Conservation (phyloP, 1,140 invertebrate species). For the Euura lappo region DNA sequence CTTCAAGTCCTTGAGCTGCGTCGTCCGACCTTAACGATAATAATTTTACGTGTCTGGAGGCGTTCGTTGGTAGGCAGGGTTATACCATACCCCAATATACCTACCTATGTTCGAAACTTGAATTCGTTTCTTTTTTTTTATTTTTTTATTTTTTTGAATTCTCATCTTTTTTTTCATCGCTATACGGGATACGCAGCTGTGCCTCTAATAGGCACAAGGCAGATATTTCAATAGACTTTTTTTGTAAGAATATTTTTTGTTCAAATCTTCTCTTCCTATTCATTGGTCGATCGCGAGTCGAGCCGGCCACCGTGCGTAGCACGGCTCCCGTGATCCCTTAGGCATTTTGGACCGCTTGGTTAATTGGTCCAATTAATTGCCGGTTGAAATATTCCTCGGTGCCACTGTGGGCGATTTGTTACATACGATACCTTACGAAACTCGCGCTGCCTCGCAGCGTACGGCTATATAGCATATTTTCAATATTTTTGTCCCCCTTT, state of each 20-base stretch:
- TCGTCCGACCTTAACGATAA: too few species aligned
- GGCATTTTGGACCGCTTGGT: conserved; percentile 1
- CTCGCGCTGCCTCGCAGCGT: background rate
- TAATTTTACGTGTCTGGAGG: too few species aligned
- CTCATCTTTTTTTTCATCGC: background rate
- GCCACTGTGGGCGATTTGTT: conserved; percentile 6
- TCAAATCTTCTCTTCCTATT: background rate
- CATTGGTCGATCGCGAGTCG: background rate
- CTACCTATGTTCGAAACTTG: too few species aligned
- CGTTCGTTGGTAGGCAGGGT: too few species aligned
- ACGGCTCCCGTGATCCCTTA: background rate
- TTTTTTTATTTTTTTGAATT: background rate
- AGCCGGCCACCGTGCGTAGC: background rate
- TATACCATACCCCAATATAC: too few species aligned
- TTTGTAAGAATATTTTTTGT: background rate
- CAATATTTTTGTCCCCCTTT: background rate
- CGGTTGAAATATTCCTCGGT: conserved; percentile 1
- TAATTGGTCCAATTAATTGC: background rate
- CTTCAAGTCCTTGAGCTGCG: too few species aligned
- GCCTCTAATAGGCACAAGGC: background rate
- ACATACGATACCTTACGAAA: background rate
- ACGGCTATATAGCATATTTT: background rate
- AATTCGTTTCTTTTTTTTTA: too few species aligned
- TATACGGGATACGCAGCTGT: background rate
- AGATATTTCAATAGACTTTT: background rate